These are phyloP conservation scores for Ips nitidus DNA, from an alignment of 1,140 invertebrate species.

Conservation along the genomic window DNA sequence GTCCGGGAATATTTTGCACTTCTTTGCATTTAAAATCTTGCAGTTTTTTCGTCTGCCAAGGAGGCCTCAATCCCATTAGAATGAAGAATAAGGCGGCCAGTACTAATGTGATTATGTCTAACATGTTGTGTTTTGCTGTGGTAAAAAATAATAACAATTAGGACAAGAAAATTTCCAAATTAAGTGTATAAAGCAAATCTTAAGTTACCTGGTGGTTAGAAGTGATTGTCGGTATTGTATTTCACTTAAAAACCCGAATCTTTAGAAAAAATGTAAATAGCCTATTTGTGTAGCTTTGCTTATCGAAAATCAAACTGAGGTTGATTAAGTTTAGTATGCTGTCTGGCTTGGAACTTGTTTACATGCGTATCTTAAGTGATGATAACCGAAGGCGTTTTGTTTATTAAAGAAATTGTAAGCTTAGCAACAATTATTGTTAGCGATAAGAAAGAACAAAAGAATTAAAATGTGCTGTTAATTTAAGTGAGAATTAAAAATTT, in stretches of 20 bases:
- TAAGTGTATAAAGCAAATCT: neutral
- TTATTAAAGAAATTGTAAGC: neutral
- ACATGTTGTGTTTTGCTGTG: constrained; percentile 5
- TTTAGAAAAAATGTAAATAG: constrained; percentile 10
- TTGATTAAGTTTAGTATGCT: constrained; percentile 1
- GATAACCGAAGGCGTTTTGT: neutral
- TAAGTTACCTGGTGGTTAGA: neutral
- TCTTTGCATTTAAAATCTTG: constrained; percentile 19
- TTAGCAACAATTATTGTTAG: neutral
- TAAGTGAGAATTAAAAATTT: neutral
- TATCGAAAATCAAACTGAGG: constrained; percentile 7
- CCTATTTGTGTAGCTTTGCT: constrained; percentile 1
- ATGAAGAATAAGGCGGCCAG: constrained; percentile 38
- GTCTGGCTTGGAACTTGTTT: constrained; percentile 8
- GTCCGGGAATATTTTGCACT: constrained; percentile 68
- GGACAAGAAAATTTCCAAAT: neutral
- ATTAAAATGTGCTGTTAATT: neutral
- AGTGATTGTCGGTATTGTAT: neutral
- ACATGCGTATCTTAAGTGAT: neutral
- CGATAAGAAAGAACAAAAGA: neutral
- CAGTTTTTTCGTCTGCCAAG: constrained; percentile 38
- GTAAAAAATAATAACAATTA: neutral
- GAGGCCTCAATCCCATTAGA: constrained; percentile 40
- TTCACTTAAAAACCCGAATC: constrained; percentile 3
- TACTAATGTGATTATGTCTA: constrained; percentile 21